A percentile compares a stretch with the other conserved stretches of the same genome.
phyloP scores from a whole-genome alignment of 53 echinoderm and acorn worm species.

The Pentamera pediparva region DNA sequence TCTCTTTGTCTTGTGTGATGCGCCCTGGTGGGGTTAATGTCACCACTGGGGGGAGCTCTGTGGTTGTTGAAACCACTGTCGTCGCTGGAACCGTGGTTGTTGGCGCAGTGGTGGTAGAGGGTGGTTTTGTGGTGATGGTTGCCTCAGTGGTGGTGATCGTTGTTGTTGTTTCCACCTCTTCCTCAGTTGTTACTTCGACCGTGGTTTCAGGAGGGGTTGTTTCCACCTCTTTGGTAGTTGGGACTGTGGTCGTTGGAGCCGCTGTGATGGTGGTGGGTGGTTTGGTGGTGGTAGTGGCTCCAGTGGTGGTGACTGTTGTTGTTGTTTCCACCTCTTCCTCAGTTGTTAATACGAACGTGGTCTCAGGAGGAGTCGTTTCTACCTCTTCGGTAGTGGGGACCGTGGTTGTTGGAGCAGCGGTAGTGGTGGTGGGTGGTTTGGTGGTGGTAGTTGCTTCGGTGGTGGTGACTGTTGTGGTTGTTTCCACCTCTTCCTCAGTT shows the following conservation, averaged over 20 bases:
- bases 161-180: neutral
- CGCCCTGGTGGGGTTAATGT: neutral
- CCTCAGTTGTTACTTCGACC: neutral
- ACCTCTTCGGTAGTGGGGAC: neutral
- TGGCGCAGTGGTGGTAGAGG: neutral
- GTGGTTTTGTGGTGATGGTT: neutral
- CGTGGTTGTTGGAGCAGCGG: conserved; percentile 15
- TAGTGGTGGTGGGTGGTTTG: neutral
- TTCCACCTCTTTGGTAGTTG: neutral
- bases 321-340: neutral
- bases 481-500: no score
- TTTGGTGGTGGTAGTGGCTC: neutral
- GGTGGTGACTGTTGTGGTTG: neutral
- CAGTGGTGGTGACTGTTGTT: neutral
- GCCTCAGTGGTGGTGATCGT: neutral
- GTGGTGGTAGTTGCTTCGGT: conserved; percentile 4
- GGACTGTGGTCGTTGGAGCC: neutral
- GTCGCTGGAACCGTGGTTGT: no score
- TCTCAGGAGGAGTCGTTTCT: neutral
- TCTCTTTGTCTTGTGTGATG: neutral
- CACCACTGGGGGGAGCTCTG: neutral
- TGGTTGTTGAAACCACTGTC: no score
- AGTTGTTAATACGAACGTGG: neutral
- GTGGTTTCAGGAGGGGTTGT: neutral
- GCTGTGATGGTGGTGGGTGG: neutral